Percentiles rank a stretch among this genome's conserved stretches.
These are phyloP conservation scores for Scaptomyza montana DNA, from an alignment of 1,140 invertebrate species.

Conservation along the genomic window DNA sequence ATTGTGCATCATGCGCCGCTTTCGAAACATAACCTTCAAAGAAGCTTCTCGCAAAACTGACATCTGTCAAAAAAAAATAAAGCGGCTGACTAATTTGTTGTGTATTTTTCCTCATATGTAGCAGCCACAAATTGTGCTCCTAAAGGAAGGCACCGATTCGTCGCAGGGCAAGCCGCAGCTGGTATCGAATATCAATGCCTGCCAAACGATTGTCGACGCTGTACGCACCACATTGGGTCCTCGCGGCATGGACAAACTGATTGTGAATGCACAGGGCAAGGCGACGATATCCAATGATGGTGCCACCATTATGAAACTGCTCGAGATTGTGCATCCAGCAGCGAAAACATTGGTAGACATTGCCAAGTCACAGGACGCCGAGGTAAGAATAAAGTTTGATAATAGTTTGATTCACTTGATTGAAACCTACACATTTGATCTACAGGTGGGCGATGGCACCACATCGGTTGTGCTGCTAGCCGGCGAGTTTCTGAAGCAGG, in stretches of 20 bases:
- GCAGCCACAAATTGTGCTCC: slow-evolving; percentile 98
- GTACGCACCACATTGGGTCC: slow-evolving; percentile 98
- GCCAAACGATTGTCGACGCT: slow-evolving; percentile 97
- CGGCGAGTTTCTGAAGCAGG: slow-evolving; percentile 97
- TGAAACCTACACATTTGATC: slow-evolving; percentile 2
- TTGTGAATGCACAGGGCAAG: slow-evolving; percentile 94
- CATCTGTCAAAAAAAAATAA: slow-evolving; percentile 19
- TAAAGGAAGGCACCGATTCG: slow-evolving; percentile 99
- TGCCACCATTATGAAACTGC: slow-evolving; percentile 98
- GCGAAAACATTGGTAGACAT: slow-evolving; percentile 99
- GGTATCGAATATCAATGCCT: slow-evolving; percentile 99
- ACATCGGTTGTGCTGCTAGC: slow-evolving; percentile 98
- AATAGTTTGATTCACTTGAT: slow-evolving; percentile 3
- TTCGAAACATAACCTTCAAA: slow-evolving; percentile 79
- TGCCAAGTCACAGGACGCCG: slow-evolving; percentile 99
- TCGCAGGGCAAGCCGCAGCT: slow-evolving; percentile 98
- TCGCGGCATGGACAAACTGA: slow-evolving; percentile 99
- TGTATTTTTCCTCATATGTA: slow-evolving; percentile 83
- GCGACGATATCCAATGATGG: slow-evolving; percentile 99
- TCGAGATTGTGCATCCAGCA: slow-evolving; percentile 99
- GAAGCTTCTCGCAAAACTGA: slow-evolving; percentile 75
- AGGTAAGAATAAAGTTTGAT: slow-evolving; percentile 87
- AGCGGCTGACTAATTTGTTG: slow-evolving; percentile 59
- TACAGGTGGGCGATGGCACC: slow-evolving; percentile 98
- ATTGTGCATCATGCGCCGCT: slow-evolving; percentile 48